Percentiles rank a stretch among this genome's conserved stretches.
Conservation (phyloP, 2,888 invertebrate genomes). For the Rhynchonema sp. region DNA sequence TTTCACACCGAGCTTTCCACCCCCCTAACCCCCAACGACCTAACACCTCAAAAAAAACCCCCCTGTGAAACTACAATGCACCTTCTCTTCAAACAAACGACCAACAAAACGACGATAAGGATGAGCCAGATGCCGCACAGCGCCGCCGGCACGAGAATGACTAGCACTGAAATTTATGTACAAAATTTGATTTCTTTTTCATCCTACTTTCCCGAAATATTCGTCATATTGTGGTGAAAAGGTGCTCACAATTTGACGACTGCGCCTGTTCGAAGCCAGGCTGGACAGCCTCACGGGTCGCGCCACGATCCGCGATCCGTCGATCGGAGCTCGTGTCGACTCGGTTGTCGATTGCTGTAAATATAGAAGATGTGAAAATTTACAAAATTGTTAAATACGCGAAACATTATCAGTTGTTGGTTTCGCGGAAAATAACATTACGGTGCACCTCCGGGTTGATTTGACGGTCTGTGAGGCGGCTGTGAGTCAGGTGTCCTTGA, state of each 20-base stretch:
- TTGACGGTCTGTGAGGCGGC: not conserved
- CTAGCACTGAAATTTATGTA: slow-evolving; percentile 14
- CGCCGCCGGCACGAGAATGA: slow-evolving; percentile 10
- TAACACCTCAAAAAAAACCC: too few species aligned
- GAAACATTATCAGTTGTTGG: too few species aligned
- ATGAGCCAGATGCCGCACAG: slow-evolving; percentile 14
- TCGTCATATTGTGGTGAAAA: not conserved
- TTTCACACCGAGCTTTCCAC: too few species aligned
- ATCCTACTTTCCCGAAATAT: not conserved
- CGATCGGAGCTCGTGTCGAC: too few species aligned
- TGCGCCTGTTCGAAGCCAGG: not conserved
- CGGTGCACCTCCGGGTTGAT: too few species aligned
- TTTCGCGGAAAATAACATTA: too few species aligned
- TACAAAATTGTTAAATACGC: too few species aligned
- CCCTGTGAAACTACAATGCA: too few species aligned
- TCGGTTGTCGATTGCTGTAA: not conserved
- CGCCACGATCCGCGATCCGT: too few species aligned
- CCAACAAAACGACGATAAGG: slow-evolving; percentile 11
- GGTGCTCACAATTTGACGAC: not conserved
- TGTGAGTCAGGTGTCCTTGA: not conserved
- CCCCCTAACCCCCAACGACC: too few species aligned
- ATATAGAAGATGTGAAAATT: too few species aligned
- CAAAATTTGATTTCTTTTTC: not conserved
- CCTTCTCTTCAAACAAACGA: slow-evolving; percentile 10
- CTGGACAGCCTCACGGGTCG: not conserved